Evolutionary conservation across 2,888 invertebrate species (phyloP).

Genomic region (Dusona sp.): DNA sequence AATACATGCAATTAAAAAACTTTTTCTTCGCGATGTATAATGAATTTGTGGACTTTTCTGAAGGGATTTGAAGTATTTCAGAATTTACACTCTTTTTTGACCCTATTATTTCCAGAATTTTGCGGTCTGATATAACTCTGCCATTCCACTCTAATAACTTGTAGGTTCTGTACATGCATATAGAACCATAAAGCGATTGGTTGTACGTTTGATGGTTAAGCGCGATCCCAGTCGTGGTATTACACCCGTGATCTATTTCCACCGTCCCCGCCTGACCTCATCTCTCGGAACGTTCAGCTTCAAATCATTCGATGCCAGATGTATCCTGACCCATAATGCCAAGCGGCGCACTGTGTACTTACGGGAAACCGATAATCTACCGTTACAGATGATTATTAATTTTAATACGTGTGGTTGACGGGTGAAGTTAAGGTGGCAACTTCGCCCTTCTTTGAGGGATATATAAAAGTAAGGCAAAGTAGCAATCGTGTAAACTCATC

Average conservation of each 20-base stretch:
- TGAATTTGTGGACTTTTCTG: background rate
- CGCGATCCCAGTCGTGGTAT: constrained; percentile 8
- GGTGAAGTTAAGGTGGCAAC: background rate
- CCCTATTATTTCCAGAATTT: no score
- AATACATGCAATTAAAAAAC: background rate
- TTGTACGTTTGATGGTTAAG: constrained; percentile 9
- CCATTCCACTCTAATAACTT: background rate
- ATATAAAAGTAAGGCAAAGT: background rate
- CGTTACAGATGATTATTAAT: constrained; percentile 14
- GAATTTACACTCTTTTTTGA: background rate
- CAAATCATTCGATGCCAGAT: constrained; percentile 60
- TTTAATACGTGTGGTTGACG: background rate
- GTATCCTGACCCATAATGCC: constrained; percentile 48
- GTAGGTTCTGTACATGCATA: background rate
- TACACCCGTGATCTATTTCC: constrained; percentile 48
- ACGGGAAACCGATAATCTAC: constrained; percentile 1
- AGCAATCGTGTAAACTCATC: background rate
- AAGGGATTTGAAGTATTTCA: background rate
- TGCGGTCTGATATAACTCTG: background rate
- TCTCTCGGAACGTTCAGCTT: constrained; percentile 54
- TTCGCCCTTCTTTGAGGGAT: background rate
- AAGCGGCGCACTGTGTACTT: constrained; percentile 8
- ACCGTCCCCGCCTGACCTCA: constrained; percentile 33
- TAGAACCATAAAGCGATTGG: background rate
- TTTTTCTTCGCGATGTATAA: background rate